These are phyloP conservation scores for Acleris cristana DNA, from an alignment of 2,888 invertebrate genomes.

Conservation along the genomic window DNA sequence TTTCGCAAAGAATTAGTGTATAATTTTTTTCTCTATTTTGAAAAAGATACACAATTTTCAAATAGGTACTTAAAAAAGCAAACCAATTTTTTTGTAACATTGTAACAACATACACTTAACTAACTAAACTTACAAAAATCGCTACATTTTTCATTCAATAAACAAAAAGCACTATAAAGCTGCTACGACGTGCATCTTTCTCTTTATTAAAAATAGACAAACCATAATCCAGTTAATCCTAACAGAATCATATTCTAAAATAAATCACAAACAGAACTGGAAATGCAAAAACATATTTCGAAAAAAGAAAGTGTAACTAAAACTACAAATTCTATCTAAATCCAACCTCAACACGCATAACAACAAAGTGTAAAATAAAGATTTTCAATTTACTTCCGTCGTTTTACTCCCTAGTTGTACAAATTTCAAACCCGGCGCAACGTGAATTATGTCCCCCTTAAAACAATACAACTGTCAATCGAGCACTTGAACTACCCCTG, in stretches of 20 bases:
- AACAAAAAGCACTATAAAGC: no score
- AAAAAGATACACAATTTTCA: no score
- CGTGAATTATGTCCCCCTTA: slow-evolving; percentile 24
- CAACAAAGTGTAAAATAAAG: background rate
- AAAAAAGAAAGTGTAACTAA: background rate
- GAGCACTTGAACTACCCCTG: slow-evolving; percentile 11
- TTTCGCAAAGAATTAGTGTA: no score
- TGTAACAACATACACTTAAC: no score
- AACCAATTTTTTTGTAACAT: no score
- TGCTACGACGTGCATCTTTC: background rate
- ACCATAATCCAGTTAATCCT: slow-evolving; percentile 13
- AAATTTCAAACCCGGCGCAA: slow-evolving; percentile 8
- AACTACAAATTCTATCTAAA: background rate
- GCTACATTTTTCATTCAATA: no score
- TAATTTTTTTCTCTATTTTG: no score
- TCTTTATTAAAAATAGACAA: background rate
- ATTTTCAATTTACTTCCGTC: background rate
- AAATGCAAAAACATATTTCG: background rate
- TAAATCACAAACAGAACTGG: background rate
- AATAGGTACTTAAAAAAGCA: no score
- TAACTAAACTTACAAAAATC: no score
- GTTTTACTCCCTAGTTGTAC: slow-evolving; percentile 3
- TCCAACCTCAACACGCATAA: background rate
- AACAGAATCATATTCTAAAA: slow-evolving; percentile 13
- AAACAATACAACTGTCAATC: slow-evolving; percentile 30